Evolutionary conservation across 1,140 invertebrate genomes (phyloP), one percentile per base, ranked within the genome.

Genomic region (Bicyclus anynana): DNA sequence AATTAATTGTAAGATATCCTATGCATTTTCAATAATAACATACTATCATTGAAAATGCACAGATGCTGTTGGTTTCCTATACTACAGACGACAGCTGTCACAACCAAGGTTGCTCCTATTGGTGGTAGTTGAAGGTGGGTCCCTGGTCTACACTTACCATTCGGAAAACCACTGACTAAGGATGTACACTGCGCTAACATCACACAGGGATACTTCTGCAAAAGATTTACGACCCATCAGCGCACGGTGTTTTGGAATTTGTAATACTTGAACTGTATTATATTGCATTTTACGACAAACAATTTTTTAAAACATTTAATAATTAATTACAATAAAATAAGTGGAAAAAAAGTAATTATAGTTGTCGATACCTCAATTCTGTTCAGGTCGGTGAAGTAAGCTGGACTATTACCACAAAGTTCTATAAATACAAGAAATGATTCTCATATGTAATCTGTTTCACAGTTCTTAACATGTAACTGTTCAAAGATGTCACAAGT

Each of bases 381-480:
- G 82, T 83, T 89, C 89, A 87, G 84, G 87, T 87, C 72, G 89
- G 84, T 87, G 88, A 83, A 89, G 87, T 87, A 88, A 87, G 85
- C 88, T 89, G 86, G 88, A 89, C 86, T 84, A 89, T 89, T 89
- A 89, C 86, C 89, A 89, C 89, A 90, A 90, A 90, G 87, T 89
- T 90, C 89, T 90, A 90, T 90, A 90, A 90, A 90, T 89, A 90
- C 80, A 90, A 87, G 86, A 87, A 89, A 89, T 77, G 82, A 84
- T 86, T 77, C 81, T 78, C 80, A 81, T 79, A 84, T 88, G 80
- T 84, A 88, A 74, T 86, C 80, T 71, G 71, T 77, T 76, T 68
- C 53, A 69, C 54, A 74, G 61, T 69, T 66, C 51, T 76, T 74
- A 69, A 46, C 42, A 67, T 62, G 58, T 50, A 62, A 77, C 72